phyloP scores from a whole-genome alignment of 2,888 invertebrate species.

The Uropetala carovei region DNA sequence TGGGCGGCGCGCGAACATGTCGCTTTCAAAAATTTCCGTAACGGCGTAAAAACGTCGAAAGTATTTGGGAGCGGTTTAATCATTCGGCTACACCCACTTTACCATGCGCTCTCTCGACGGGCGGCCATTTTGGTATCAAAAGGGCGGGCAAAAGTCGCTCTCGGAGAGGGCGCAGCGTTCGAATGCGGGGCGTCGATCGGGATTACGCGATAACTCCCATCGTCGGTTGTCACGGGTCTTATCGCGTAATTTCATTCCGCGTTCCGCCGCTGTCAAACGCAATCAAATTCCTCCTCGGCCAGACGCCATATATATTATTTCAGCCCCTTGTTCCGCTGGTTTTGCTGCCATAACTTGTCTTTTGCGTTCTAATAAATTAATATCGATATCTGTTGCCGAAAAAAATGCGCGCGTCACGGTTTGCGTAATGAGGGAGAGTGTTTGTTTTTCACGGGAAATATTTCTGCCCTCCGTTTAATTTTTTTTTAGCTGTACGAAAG shows the following conservation, averaged over 20 bases:
- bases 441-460: not conserved
- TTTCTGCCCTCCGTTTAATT: not conserved
- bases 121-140: conserved; percentile 44
- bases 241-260: conserved; percentile 61
- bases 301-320: conserved; percentile 37
- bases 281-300: conserved; percentile 47
- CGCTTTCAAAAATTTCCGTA: not conserved
- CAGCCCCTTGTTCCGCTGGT: not conserved
- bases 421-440: not conserved
- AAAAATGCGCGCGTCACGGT: not conserved
- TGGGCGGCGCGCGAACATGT: not conserved
- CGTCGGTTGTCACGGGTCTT: conserved; percentile 54
- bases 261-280: conserved; percentile 42
- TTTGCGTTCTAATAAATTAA: not conserved
- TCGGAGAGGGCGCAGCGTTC: not conserved
- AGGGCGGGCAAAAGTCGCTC: conserved; percentile 40
- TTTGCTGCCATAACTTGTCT: not conserved
- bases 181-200: conserved; percentile 41
- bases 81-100: conserved; percentile 63
- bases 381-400: not conserved
- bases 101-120: not conserved
- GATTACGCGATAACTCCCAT: conserved; percentile 58
- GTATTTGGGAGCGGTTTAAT: conserved; percentile 40
- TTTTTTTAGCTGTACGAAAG: too few species aligned
- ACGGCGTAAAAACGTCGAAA: conserved; percentile 19